These are phyloP conservation scores for Holocentrus rufus DNA, from an alignment of 2,797 vertebrate genomes.

Conservation along the genomic window DNA sequence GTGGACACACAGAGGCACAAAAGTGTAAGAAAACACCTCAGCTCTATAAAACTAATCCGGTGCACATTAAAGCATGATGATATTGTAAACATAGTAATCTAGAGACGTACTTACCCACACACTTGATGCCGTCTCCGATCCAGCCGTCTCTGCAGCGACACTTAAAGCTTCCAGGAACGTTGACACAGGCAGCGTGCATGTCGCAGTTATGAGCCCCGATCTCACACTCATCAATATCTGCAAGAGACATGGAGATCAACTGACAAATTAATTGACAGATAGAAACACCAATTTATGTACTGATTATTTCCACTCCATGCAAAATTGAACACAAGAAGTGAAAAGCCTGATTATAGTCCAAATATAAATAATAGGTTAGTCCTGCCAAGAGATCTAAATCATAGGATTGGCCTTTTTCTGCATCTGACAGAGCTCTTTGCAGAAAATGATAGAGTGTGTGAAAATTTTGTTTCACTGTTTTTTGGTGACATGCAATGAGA, in stretches of 20 bases:
- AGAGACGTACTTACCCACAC: slow-evolving; percentile 85
- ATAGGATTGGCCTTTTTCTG: neutral
- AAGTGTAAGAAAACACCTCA: neutral
- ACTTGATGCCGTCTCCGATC: slow-evolving; percentile 91
- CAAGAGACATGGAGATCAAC: slow-evolving; percentile 5
- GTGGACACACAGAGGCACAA: slow-evolving; percentile 21
- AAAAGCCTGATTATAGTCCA: neutral
- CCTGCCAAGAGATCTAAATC: neutral
- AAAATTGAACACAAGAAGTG: no score
- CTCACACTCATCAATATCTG: slow-evolving; percentile 94
- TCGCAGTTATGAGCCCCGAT: slow-evolving; percentile 92
- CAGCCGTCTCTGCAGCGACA: slow-evolving; percentile 93
- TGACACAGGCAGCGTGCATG: slow-evolving; percentile 90
- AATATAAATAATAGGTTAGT: neutral
- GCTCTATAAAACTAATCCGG: neutral
- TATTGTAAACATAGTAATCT: neutral
- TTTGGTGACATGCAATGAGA: neutral
- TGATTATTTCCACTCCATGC: no score
- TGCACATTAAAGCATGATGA: neutral
- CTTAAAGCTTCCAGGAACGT: slow-evolving; percentile 92
- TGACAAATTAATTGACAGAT: neutral
- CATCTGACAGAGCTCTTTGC: neutral
- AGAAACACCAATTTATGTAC: neutral
- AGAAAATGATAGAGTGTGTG: neutral
- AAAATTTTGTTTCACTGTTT: neutral